Evolutionary conservation across 1,140 invertebrate species (phyloP), one percentile per base, ranked within the genome.

Genomic region (Lycorma delicatula): DNA sequence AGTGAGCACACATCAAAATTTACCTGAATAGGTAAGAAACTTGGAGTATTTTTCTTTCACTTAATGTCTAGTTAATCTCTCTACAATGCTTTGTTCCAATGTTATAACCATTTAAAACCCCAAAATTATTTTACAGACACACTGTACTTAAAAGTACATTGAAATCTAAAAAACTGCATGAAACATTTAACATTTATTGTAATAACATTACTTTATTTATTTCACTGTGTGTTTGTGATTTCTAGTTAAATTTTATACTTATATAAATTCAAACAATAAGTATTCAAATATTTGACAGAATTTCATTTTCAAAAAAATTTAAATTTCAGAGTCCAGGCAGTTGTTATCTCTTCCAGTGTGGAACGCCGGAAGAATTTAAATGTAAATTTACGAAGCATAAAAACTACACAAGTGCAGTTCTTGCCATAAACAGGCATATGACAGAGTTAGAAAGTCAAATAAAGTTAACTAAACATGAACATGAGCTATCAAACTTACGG

Each of bases 261-360:
- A 9, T 34, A 34, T 34, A 34, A 34, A 34, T 34, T 34, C 7
- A 34, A n/a, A 34, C 31, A 34, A 9, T 34, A 9, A 34, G 31
- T 9, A n/a, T 9, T 34, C 31, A 9, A 34, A 9, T 34, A 34
- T 9, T 34, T 34, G 9, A n/a, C 31, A 9, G 31, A 34, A 34
- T 9, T n/a, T n/a, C n/a, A n/a, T n/a, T n/a, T n/a, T 34, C 31
- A 34, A n/a, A 34, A 20, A 9, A 16, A 26, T 20, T 49, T 29
- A 34, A 60, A 49, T 55, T 52, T n/a, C 66, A 92, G 89, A 86
- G 80, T 63, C 81, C 84, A 3, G 88, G 89, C 55, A 91, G 88
- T 66, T 96, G 92, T 71, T 96, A 94, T 68, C 74, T 95, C 25
- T 96, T 96, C 71, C 84, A 92, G 71, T 96, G 92, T 72, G 91